These are phyloP conservation scores for Stenoptilia bipunctidactyla DNA, from an alignment of 2,888 invertebrate genomes.

Conservation along the genomic window DNA sequence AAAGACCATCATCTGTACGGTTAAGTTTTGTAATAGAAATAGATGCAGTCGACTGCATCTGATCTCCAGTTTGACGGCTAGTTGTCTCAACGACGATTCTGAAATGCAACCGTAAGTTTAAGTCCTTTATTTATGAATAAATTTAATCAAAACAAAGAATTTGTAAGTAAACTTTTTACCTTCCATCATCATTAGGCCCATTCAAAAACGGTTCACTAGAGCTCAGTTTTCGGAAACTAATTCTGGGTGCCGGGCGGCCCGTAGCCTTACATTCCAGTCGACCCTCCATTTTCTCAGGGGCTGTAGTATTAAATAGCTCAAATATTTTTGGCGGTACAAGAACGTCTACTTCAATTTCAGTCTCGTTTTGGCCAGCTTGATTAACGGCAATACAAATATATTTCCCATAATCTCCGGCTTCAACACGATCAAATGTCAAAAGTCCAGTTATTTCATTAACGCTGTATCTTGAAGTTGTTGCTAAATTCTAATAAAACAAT, in stretches of 20 bases:
- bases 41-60: slow-evolving; percentile 70
- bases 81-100: slow-evolving; percentile 75
- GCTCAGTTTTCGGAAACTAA: slow-evolving; percentile 85
- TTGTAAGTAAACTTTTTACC: slow-evolving; percentile 35
- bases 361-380: slow-evolving; percentile 79
- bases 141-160: background rate
- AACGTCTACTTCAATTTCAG: slow-evolving; percentile 76
- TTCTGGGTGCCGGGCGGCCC: slow-evolving; percentile 84
- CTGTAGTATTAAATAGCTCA: slow-evolving; percentile 81
- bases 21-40: slow-evolving; percentile 76
- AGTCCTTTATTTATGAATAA: background rate
- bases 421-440: slow-evolving; percentile 79
- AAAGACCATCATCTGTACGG: slow-evolving; percentile 87
- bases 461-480: slow-evolving; percentile 72
- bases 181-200: slow-evolving; percentile 75
- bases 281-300: slow-evolving; percentile 73
- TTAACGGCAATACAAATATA: slow-evolving; percentile 88
- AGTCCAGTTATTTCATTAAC: slow-evolving; percentile 80
- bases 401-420: slow-evolving; percentile 82
- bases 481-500: slow-evolving; percentile 68
- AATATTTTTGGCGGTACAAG: slow-evolving; percentile 85
- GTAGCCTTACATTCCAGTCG: slow-evolving; percentile 81
- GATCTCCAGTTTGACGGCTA: slow-evolving; percentile 52
- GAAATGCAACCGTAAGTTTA: slow-evolving; percentile 7
- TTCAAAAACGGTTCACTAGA: slow-evolving; percentile 72